Conservation (phyloP, 2,888 invertebrate species). For the Caenorhabditis sp. region DNA sequence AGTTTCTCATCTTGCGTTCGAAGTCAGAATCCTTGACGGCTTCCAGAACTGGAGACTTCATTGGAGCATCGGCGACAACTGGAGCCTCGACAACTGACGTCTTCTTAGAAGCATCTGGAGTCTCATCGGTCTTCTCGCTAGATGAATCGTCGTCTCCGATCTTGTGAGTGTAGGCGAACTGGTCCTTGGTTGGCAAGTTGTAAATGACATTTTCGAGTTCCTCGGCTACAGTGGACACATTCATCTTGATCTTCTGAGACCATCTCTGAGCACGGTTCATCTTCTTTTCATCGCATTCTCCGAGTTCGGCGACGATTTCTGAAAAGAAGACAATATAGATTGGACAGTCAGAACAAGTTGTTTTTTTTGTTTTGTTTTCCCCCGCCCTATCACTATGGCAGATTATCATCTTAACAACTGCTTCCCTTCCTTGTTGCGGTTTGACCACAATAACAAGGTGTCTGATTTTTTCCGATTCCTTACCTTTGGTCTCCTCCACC, state of each 20-base stretch:
- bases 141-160: conserved; percentile 76
- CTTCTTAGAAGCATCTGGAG: conserved; percentile 51
- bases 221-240: conserved; percentile 78
- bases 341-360: neutral
- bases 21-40: conserved; percentile 48
- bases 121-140: conserved; percentile 71
- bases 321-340: conserved; percentile 33
- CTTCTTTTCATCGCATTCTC: conserved; percentile 68
- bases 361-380: conserved; percentile 7
- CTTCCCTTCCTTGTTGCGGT: conserved; percentile 16
- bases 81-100: neutral
- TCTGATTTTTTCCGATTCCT: conserved; percentile 10
- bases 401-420: neutral
- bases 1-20: conserved; percentile 61
- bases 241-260: conserved; percentile 79
- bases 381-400: neutral
- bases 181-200: conserved; percentile 79
- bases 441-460: neutral
- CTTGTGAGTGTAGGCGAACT: conserved; percentile 79
- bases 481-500: conserved; percentile 70
- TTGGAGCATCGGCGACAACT: neutral
- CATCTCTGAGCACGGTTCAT: conserved; percentile 74
- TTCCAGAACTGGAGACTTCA: conserved; percentile 23
- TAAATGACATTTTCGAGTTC: conserved; percentile 82
- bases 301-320: conserved; percentile 72